Evolutionary conservation across 2,113 vertebrate genomes (phyloP), one percentile per base, ranked within the genome.

Genomic region (Leuciscus idus): DNA sequence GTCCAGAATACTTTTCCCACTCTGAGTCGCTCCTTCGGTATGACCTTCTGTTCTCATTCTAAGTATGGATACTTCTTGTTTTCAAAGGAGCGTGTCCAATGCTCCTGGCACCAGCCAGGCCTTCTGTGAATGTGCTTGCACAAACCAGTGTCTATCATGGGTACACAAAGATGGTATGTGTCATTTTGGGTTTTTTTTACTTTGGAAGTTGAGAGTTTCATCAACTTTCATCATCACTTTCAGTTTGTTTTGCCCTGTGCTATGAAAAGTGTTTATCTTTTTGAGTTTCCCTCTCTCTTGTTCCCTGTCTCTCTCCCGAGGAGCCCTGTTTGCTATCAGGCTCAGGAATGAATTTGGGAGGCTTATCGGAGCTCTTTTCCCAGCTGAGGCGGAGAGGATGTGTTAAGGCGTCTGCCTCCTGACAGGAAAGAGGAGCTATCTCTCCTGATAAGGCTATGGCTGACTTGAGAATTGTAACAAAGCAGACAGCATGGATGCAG

Each of bases 201-300:
- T 90, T 90, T 85, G 89, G 52, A 90, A 91, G 85, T 72, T 81
- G 28, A 39, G 86, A 89, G 82, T 93, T 92, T 92, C 91, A 64
- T 83, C 77, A 87, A 92, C 91, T 93, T 93, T 95, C 93, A 92
- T 93, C 90, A 93, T 91, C 81, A 86, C 86, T 93, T 93, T 50
- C 84, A 89, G 88, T 89, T 92, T 91, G 92, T 91, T 93, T 89
- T 90, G 90, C 89, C 91, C 80, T 85, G 82, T 86, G 82, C 85
- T 76, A 52, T 87, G 89, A 88, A 91, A 93, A 92, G 92, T 90
- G 87, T 93, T 93, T 90, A 92, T 93, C 88, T 74, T 81, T n/a
- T 36, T 68, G 28, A 78, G 64, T 61, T 86, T 19, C 78, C 36
- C 66, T 28, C 75, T 81, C 28, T 72, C 64, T 48, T 26, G 50